Conservation (phyloP, 64 coral and sea anemone species). For the Porites australiensis region DNA sequence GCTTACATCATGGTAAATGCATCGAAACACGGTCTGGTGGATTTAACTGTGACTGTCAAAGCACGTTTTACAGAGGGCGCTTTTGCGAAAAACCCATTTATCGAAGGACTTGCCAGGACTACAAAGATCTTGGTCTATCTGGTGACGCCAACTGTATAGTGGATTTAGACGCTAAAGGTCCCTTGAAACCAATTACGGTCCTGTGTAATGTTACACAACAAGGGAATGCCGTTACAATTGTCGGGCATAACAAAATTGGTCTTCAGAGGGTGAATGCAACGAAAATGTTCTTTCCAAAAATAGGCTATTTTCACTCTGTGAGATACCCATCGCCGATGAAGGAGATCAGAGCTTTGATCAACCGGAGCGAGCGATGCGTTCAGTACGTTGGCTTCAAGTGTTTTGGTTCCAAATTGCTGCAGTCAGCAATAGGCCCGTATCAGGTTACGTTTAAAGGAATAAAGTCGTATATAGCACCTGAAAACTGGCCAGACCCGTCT, state of each 20-base stretch:
- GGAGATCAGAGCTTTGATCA: conserved; percentile 18
- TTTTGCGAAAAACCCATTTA: conserved; percentile 42
- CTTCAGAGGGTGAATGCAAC: background rate
- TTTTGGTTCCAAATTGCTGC: conserved; percentile 16
- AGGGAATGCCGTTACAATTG: conserved; percentile 1
- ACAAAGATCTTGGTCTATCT: conserved; percentile 48
- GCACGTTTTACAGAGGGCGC: conserved; percentile 25
- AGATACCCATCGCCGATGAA: background rate
- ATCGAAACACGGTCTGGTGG: background rate
- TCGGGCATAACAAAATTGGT: conserved; percentile 23
- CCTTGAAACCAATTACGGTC: background rate
- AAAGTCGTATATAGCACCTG: background rate
- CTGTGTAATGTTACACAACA: conserved; percentile 37
- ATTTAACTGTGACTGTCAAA: conserved; percentile 32
- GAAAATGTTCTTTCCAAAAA: too few species aligned
- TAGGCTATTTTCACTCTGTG: background rate
- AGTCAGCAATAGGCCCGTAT: background rate
- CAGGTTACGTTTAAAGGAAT: background rate
- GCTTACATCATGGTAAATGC: background rate
- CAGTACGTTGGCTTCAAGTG: conserved; percentile 54
- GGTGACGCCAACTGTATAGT: conserved; percentile 41
- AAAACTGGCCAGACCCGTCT: conserved; percentile 33
- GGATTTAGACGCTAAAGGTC: conserved; percentile 31
- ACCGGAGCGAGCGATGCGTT: conserved; percentile 28
- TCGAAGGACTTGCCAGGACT: conserved; percentile 41